Conservation (phyloP, 2,113 vertebrate genomes). For the Caracal caracal region DNA sequence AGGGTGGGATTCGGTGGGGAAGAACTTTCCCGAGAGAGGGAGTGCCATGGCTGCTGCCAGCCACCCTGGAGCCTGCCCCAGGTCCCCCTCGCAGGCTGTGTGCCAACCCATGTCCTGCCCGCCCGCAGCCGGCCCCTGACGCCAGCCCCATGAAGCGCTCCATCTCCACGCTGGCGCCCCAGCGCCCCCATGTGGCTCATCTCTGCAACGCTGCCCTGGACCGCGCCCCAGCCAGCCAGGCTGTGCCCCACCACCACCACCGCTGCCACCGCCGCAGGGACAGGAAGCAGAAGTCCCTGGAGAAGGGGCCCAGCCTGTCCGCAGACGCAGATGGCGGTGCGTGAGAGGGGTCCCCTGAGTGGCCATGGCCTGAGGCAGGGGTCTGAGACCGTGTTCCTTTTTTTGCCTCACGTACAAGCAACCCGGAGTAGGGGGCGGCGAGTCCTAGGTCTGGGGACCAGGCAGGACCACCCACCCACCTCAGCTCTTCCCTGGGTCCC, state of each 20-base stretch:
- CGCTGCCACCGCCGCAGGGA: constrained; percentile 94
- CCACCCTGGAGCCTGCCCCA: background rate
- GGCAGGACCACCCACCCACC: background rate
- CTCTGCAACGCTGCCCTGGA: constrained; percentile 89
- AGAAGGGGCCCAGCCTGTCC: constrained; percentile 87
- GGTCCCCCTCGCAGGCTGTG: background rate
- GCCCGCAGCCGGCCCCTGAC: constrained; percentile 89
- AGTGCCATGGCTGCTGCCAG: no score
- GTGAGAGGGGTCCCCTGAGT: background rate
- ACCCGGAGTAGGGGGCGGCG: background rate
- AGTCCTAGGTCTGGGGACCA: background rate
- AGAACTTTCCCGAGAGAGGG: background rate
- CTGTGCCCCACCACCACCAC: constrained; percentile 93
- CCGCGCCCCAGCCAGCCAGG: constrained; percentile 80
- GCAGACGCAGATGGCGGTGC: constrained; percentile 86
- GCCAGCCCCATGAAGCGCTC: constrained; percentile 95
- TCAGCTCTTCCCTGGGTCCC: background rate
- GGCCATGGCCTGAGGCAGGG: background rate
- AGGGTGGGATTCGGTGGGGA: background rate
- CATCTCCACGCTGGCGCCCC: constrained; percentile 91
- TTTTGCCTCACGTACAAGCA: background rate
- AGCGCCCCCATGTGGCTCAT: constrained; percentile 88
- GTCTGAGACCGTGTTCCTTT: background rate
- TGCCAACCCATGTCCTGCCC: rapidly evolving
- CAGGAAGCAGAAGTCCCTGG: constrained; percentile 93